Base-by-base conservation (phyloP, 2,113 vertebrate genomes). In the Clupea harengus region DNA sequence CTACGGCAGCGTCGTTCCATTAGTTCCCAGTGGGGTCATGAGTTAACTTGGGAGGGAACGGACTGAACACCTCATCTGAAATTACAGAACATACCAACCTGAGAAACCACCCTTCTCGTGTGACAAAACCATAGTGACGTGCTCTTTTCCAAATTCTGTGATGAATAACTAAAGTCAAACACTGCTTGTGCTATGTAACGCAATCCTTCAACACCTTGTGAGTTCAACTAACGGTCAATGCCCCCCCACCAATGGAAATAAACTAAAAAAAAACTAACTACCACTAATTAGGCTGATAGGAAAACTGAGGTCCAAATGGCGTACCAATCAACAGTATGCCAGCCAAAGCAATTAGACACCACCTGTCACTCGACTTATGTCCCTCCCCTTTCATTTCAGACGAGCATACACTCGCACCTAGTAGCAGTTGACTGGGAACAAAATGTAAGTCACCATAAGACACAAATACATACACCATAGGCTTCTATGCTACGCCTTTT, bases 201-300 rank as follows among this genome's bases (percentile, higher is more conserved):
- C 88, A 89, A 90, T 87, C 60, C 49, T 88, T 57, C 86, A 92
- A 87, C 75, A 50, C 82, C 72, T 17, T 0, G 85, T 83, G 85
- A 88, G 72, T 92, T 91, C 46, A 84, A 89, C 80, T 90, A 52
- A 85, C 78, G 20, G 18, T 89, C 44, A 82, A 85, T 81, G 49
- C 81, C 39, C 46, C 46, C 50, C 81, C 78, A 50, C 78, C 85
- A 85, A 20, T 84, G 78, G 86, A 82, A 83, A 54, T 88, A 88
- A 88, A n/a, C 1, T 4, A 60, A 25, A 22, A 64, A 44, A 45
- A 44, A 80, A 13, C 88, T 85, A 89, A 87, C 90, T 90, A 84
- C 88, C 87, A 60, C 86, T 93, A 93, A 94, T 95, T 93, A 92
- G 82, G 78, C 89, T 94, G 92, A 95, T 95, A 95, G 92, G 89